A percentile compares a stretch with the other conserved stretches of the same genome.
Evolutionary conservation across 1,140 invertebrate genomes (phyloP).

Genomic region (Dinoponera quadriceps): DNA sequence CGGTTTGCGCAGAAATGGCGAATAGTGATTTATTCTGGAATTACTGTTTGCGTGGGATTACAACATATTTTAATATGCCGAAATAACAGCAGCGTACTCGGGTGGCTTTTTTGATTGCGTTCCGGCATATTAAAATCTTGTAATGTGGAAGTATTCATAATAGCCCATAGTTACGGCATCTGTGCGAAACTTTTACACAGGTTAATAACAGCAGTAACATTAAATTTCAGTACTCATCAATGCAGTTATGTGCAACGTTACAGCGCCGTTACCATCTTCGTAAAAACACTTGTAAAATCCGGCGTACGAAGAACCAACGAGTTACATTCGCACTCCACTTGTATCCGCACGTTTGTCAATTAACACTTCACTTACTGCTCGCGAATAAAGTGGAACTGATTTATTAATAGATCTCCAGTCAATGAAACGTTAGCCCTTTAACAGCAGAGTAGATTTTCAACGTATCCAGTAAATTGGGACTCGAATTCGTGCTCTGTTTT

Average conservation of each 20-base stretch:
- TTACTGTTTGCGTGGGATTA: conserved; percentile 9
- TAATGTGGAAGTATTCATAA: conserved; percentile 18
- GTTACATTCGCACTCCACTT: neutral
- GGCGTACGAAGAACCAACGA: neutral
- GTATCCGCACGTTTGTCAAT: neutral
- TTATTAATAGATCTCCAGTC: too few species aligned
- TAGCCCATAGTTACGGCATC: neutral
- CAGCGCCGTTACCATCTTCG: neutral
- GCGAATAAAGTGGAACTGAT: neutral
- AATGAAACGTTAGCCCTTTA: too few species aligned
- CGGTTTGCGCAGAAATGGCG: conserved; percentile 13
- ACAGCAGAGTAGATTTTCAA: too few species aligned
- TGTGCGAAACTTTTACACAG: conserved; percentile 9
- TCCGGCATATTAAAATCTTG: neutral
- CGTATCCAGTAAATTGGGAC: too few species aligned
- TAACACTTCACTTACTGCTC: neutral
- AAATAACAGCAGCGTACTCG: neutral
- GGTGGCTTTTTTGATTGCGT: neutral
- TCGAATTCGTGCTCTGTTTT: too few species aligned
- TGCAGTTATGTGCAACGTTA: neutral
- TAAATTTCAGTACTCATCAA: conserved; percentile 16
- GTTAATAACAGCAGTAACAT: conserved; percentile 3
- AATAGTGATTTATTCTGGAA: conserved; percentile 13
- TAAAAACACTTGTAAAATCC: conserved; percentile 14
- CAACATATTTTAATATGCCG: neutral